Percentiles rank a stretch among this genome's conserved stretches.
Evolutionary conservation across 2,888 invertebrate genomes (phyloP).

Genomic region (Colletes collaris): DNA sequence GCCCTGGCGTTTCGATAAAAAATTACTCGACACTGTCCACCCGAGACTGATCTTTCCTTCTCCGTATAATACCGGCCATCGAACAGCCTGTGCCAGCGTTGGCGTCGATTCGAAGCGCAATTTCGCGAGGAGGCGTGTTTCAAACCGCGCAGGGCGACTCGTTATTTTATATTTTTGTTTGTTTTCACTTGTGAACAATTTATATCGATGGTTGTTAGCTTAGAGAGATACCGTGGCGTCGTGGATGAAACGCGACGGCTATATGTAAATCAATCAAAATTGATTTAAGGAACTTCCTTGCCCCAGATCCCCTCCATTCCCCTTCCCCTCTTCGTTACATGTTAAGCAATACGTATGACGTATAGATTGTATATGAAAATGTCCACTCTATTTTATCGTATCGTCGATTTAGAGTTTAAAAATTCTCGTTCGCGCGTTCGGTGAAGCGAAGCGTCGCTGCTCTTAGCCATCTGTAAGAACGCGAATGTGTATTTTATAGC

Average conservation of each 20-base stretch:
- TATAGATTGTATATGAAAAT: slow-evolving; percentile 60
- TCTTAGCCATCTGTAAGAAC: not conserved
- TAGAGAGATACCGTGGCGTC: slow-evolving; percentile 46
- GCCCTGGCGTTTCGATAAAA: no score
- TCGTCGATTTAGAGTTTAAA: slow-evolving; percentile 55
- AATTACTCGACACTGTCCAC: no score
- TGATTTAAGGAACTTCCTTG: slow-evolving; percentile 71
- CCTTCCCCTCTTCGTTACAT: slow-evolving; percentile 53
- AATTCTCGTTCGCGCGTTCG: slow-evolving; percentile 45
- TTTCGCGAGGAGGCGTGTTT: slow-evolving; percentile 22
- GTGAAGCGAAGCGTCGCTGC: slow-evolving; percentile 1
- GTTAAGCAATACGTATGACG: slow-evolving; percentile 65
- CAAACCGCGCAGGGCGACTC: slow-evolving; percentile 41
- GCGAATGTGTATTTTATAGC: slow-evolving; percentile 22
- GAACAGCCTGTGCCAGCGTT: slow-evolving; percentile 9
- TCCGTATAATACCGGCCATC: not conserved
- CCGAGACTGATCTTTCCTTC: no score
- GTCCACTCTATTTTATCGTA: slow-evolving; percentile 50
- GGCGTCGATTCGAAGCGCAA: slow-evolving; percentile 26
- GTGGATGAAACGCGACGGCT: slow-evolving; percentile 48
- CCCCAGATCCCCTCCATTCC: not conserved
- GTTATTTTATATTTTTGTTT: slow-evolving; percentile 61
- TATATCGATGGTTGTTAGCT: slow-evolving; percentile 62
- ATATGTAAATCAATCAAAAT: slow-evolving; percentile 78
- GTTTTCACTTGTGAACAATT: slow-evolving; percentile 63